Evolutionary conservation across 2,888 invertebrate genomes (phyloP).

Genomic region (Macaria notata): DNA sequence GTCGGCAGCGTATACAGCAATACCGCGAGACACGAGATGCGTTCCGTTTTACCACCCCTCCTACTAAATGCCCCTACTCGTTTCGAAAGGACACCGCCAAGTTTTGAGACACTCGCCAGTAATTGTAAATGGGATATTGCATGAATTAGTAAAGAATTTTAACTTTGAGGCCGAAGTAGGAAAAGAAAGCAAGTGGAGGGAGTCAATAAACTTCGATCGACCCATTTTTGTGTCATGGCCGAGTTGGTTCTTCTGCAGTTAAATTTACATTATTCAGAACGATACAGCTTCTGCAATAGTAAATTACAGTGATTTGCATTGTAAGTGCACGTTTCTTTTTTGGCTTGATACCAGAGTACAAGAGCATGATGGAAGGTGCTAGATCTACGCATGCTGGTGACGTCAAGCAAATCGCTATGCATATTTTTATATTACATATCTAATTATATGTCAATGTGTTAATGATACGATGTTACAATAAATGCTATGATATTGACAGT

Average conservation of each 20-base stretch:
- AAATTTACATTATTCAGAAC: constrained; percentile 28
- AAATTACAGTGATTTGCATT: constrained; percentile 26
- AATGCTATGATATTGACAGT: no score
- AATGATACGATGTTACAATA: no score
- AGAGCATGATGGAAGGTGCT: not conserved
- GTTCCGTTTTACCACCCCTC: constrained; percentile 78
- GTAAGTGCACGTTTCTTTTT: constrained; percentile 22
- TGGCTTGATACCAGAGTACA: not conserved
- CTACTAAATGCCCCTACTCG: constrained; percentile 67
- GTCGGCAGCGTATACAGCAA: constrained; percentile 58
- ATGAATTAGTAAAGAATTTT: constrained; percentile 47
- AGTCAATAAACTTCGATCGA: constrained; percentile 34
- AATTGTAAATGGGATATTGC: constrained; percentile 64
- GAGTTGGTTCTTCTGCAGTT: constrained; percentile 27
- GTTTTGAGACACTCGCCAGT: constrained; percentile 35
- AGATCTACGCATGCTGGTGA: not conserved
- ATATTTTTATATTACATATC: no score
- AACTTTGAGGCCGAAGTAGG: constrained; percentile 35
- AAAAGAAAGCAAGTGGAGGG: constrained; percentile 24
- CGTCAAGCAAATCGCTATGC: no score
- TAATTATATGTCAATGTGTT: no score
- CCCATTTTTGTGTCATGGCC: constrained; percentile 36
- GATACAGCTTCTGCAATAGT: constrained; percentile 28
- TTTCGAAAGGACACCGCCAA: constrained; percentile 74
- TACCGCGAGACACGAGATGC: constrained; percentile 62